phyloP scores from a whole-genome alignment of 1,140 invertebrate species.

The Drosophila parabipectinata region DNA sequence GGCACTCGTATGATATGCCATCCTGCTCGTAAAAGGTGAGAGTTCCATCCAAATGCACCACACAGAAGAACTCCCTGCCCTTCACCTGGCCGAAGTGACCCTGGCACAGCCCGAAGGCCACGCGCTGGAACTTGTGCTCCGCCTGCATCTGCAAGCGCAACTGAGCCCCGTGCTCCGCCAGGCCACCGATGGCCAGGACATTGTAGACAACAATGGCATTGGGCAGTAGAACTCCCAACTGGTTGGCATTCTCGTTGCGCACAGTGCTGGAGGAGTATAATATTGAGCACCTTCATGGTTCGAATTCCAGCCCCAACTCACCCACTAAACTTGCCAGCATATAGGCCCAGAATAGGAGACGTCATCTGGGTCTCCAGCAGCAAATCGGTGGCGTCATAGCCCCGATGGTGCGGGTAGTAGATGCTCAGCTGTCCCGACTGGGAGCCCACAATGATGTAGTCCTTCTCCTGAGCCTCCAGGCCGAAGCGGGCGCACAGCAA shows the following conservation, averaged over 20 bases:
- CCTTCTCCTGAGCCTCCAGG: constrained; percentile 84
- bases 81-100: constrained; percentile 91
- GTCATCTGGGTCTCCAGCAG: constrained; percentile 89
- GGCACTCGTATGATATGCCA: constrained; percentile 78
- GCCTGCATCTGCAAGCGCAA: constrained; percentile 85
- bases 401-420: constrained; percentile 85
- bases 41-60: constrained; percentile 91
- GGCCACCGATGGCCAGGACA: constrained; percentile 58
- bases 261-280: constrained; percentile 50
- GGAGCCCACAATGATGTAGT: constrained; percentile 90
- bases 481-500: constrained; percentile 85
- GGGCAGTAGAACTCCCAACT: constrained; percentile 74
- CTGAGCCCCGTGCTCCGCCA: constrained; percentile 77
- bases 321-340: constrained; percentile 89
- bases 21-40: constrained; percentile 91
- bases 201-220: constrained; percentile 76
- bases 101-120: constrained; percentile 87
- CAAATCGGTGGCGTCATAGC: constrained; percentile 88
- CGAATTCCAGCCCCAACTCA: constrained; percentile 64
- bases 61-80: constrained; percentile 90
- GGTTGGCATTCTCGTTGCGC: constrained; percentile 71
- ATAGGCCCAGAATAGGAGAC: constrained; percentile 89
- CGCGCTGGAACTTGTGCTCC: constrained; percentile 86
- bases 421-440: constrained; percentile 89
- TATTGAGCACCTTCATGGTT: not conserved